phyloP scores from a whole-genome alignment of 2,113 vertebrate genomes.

The Syngnathus typhle region DNA sequence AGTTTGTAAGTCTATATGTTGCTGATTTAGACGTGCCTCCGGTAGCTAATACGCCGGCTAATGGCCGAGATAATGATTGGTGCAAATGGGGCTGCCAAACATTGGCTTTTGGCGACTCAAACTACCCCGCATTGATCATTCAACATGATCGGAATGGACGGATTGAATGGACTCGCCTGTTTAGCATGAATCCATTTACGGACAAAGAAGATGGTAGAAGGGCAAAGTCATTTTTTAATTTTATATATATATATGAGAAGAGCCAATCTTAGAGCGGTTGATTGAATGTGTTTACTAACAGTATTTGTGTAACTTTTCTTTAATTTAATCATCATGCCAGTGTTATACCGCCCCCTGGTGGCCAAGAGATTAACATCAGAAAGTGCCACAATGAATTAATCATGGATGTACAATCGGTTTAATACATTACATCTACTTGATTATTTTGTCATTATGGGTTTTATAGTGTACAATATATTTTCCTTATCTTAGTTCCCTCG shows the following conservation, averaged over 20 bases:
- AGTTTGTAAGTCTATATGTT: slow-evolving; percentile 61
- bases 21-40: slow-evolving; percentile 59
- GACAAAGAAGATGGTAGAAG: neutral
- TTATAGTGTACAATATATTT: no score
- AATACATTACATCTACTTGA: no score
- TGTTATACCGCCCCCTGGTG: no score
- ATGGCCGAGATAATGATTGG: slow-evolving; percentile 63
- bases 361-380: no score
- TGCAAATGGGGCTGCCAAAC: slow-evolving; percentile 53
- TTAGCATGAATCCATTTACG: slow-evolving; percentile 18
- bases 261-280: no score
- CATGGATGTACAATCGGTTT: no score
- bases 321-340: no score
- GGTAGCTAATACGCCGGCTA: slow-evolving; percentile 59
- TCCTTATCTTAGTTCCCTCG: neutral
- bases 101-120: slow-evolving; percentile 16
- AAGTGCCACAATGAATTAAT: no score
- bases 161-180: neutral
- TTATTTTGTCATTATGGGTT: no score
- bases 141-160: slow-evolving; percentile 26
- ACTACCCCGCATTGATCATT: slow-evolving; percentile 9
- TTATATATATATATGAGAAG: no score
- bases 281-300: no score
- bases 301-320: no score
- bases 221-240: neutral